These are phyloP conservation scores for Hydractinia symbiolongicarpus DNA, from an alignment of 30 jellyfish, hydroid and myxozoan genomes.

Conservation along the genomic window DNA sequence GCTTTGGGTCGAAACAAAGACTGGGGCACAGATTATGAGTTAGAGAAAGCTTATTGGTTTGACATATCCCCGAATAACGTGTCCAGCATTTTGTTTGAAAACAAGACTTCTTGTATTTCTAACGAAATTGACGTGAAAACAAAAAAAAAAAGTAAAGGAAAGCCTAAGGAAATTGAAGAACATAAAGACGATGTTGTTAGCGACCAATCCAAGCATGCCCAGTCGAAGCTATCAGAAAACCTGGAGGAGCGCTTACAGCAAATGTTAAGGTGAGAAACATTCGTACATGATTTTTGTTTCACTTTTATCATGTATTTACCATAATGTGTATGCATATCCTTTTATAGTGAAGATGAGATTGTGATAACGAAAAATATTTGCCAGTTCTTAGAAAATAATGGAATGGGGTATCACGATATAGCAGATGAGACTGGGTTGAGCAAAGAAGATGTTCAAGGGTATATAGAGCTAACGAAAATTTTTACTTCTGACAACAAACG, in stretches of 20 bases:
- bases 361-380: constrained; percentile 53
- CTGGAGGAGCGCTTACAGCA: constrained; percentile 57
- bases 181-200: not conserved
- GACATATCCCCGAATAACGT: constrained; percentile 36
- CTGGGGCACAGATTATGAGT: constrained; percentile 72
- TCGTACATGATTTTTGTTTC: not conserved
- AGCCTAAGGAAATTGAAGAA: constrained; percentile 10
- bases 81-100: not conserved
- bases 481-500: constrained; percentile 27
- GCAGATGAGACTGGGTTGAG: constrained; percentile 75
- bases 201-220: constrained; percentile 10
- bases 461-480: constrained; percentile 28
- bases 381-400: constrained; percentile 82
- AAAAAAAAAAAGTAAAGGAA: not conserved
- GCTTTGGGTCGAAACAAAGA: constrained; percentile 25
- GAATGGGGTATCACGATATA: constrained; percentile 63
- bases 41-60: constrained; percentile 90
- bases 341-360: constrained; percentile 70
- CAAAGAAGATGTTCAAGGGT: constrained; percentile 49
- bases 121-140: not conserved
- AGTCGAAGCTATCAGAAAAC: constrained; percentile 22
- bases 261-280: constrained; percentile 53
- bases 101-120: constrained; percentile 7
- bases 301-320: not conserved
- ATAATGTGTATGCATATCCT: not conserved